Percentiles rank a stretch among this genome's conserved stretches.
phyloP scores from a whole-genome alignment of 2,888 invertebrate species.

The Lasioglossum morio region DNA sequence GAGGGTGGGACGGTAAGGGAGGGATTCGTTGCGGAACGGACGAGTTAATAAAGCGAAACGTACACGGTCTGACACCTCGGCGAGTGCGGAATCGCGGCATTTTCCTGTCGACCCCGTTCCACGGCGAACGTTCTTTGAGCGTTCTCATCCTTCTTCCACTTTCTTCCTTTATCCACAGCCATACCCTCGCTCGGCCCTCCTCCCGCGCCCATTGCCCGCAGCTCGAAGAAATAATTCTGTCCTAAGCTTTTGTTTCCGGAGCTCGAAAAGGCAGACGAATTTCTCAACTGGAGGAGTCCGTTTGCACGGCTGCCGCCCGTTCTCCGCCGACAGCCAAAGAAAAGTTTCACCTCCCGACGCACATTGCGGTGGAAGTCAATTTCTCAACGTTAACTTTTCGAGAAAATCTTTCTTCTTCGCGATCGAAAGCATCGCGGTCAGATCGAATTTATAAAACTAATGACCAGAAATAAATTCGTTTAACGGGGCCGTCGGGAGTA shows the following conservation, averaged over 20 bases:
- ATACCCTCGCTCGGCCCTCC: no score
- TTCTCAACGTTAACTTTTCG: no score
- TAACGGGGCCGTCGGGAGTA: background rate
- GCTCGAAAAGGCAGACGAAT: constrained; percentile 24
- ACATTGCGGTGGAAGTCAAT: no score
- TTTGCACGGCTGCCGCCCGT: background rate
- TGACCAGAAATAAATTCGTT: background rate
- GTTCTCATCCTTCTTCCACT: background rate
- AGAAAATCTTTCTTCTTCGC: no score
- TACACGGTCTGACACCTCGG: constrained; percentile 47
- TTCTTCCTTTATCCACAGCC: background rate
- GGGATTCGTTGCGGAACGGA: constrained; percentile 1
- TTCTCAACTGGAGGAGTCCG: constrained; percentile 9
- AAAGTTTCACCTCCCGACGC: background rate
- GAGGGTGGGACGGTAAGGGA: background rate
- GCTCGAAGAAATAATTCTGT: constrained; percentile 46
- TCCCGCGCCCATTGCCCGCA: background rate
- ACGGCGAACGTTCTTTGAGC: constrained; percentile 25
- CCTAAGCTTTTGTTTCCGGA: constrained; percentile 29
- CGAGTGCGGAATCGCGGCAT: constrained; percentile 40
- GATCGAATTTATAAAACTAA: background rate
- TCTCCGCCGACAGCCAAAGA: background rate
- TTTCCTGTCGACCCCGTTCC: constrained; percentile 57
- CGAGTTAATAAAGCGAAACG: constrained; percentile 60
- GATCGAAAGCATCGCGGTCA: no score